Evolutionary conservation across 2,113 vertebrate genomes (phyloP).

Genomic region (Dromas ardeola): DNA sequence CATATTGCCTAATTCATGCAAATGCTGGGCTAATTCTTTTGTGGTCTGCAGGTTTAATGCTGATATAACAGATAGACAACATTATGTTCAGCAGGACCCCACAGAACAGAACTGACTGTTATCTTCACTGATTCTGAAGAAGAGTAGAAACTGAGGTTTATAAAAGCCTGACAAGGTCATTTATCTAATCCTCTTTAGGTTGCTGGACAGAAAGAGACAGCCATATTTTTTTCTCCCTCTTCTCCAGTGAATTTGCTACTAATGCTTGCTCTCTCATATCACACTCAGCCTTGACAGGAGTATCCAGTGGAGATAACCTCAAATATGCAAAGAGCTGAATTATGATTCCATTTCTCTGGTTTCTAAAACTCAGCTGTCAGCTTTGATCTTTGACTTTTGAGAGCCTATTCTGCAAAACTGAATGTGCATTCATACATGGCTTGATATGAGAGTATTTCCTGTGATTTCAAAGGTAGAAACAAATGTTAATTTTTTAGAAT

Average conservation of each 20-base stretch:
- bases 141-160: neutral
- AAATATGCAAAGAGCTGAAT: neutral
- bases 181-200: neutral
- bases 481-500: neutral
- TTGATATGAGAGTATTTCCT: neutral
- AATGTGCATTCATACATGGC: neutral
- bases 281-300: conserved; percentile 10
- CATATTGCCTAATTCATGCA: neutral
- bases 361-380: conserved; percentile 18
- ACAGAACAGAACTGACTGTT: neutral
- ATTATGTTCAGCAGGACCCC: neutral
- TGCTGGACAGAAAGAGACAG: neutral
- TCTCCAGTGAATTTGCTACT: neutral
- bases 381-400: conserved; percentile 43
- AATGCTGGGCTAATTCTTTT: neutral
- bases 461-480: neutral
- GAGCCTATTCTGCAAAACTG: neutral
- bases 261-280: neutral
- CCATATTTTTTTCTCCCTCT: neutral
- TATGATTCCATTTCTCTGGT: neutral
- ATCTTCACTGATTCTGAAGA: neutral
- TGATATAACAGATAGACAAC: neutral
- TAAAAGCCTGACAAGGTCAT: conserved; percentile 12
- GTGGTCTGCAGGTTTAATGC: neutral
- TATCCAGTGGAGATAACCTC: conserved; percentile 6